These are phyloP conservation scores for Bucco capensis DNA, from an alignment of 2,113 vertebrate genomes.

Conservation along the genomic window DNA sequence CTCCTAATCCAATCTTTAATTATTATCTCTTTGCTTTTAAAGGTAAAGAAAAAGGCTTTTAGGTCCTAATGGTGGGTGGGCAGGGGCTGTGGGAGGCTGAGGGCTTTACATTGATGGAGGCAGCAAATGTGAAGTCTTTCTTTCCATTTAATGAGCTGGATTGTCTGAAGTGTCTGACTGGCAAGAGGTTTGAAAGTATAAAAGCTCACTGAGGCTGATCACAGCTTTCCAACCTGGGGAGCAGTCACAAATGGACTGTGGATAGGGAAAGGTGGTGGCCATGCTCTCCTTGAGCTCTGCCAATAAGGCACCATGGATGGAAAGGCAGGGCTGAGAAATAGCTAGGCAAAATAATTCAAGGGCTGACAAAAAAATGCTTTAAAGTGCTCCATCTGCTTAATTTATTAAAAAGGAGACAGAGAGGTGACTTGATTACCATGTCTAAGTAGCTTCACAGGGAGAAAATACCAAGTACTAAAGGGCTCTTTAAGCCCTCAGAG, in stretches of 20 bases:
- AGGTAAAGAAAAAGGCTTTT: background rate
- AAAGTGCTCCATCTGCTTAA: constrained; percentile 40
- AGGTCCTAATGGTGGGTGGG: background rate
- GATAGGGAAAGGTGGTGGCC: background rate
- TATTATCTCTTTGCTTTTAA: constrained; percentile 10
- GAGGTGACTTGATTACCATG: constrained; percentile 60
- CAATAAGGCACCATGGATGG: background rate
- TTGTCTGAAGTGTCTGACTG: constrained; percentile 27
- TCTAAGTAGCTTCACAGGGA: constrained; percentile 44
- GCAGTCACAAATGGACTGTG: rapidly evolving
- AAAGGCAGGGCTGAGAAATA: background rate
- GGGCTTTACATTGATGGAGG: constrained; percentile 11
- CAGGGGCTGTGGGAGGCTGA: background rate
- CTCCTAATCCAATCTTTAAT: constrained; percentile 42
- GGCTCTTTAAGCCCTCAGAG: constrained; percentile 29
- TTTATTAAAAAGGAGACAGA: constrained; percentile 58
- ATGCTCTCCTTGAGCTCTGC: background rate
- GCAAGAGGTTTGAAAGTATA: background rate
- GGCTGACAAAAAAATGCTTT: background rate
- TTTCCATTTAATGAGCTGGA: constrained; percentile 54
- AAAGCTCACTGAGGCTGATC: background rate
- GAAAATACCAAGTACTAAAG: constrained; percentile 33
- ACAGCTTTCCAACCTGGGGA: background rate
- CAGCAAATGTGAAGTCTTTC: constrained; percentile 7
- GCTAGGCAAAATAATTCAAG: background rate